A percentile compares a stretch with the other conserved stretches of the same genome.
Evolutionary conservation across 1,140 invertebrate species (phyloP).

Genomic region (Sogatella furcifera): DNA sequence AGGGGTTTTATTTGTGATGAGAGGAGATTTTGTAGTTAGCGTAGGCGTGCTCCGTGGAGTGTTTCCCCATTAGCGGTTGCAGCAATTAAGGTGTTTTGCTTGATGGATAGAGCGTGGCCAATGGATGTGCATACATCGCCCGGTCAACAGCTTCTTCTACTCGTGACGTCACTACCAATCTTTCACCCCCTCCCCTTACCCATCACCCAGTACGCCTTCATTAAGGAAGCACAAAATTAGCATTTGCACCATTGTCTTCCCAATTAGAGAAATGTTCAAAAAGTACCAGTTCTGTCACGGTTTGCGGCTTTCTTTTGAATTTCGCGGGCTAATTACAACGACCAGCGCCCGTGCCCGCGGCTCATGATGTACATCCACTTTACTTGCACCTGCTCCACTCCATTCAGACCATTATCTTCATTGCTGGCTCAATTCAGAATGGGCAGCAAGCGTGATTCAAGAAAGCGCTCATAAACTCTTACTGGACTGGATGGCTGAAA

Average conservation of each 20-base stretch:
- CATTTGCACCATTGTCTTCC: not conserved
- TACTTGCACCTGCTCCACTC: no score
- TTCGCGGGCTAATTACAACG: not conserved
- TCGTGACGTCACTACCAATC: not conserved
- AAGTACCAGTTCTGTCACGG: not conserved
- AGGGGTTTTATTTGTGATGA: no score
- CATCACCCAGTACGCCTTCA: not conserved
- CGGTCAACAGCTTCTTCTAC: not conserved
- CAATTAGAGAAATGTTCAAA: conserved; percentile 2
- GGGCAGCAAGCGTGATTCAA: no score
- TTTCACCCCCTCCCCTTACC: no score
- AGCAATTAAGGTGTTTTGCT: not conserved
- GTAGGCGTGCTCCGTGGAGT: no score
- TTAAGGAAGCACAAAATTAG: not conserved
- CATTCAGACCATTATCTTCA: no score
- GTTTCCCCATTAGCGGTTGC: not conserved
- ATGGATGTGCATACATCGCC: not conserved
- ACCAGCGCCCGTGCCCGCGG: no score
- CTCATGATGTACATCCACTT: no score
- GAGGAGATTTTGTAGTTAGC: no score
- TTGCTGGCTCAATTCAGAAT: no score
- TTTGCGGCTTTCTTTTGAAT: not conserved
- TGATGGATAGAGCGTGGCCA: not conserved
- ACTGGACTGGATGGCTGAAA: no score
- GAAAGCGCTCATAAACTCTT: no score